phyloP scores from a whole-genome alignment of 2,888 invertebrate species.

The Drosophila fungiperda region DNA sequence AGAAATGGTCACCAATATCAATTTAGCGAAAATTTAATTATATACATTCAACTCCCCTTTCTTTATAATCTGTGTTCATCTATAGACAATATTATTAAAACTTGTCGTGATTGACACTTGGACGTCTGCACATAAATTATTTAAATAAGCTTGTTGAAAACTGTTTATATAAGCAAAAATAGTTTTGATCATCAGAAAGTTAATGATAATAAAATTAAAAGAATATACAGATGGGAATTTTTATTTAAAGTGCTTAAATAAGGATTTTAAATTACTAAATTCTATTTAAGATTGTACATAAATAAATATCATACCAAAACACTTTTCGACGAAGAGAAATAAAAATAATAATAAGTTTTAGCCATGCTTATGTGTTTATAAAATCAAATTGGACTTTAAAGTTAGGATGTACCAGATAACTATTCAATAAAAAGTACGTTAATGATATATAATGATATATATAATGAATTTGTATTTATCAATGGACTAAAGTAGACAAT shows the following conservation, averaged over 20 bases:
- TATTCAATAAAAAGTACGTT: not conserved
- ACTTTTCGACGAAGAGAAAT: not conserved
- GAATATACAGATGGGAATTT: not conserved
- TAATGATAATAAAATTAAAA: not conserved
- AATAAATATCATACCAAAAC: not conserved
- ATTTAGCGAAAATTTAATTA: conserved; percentile 28
- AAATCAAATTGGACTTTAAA: not conserved
- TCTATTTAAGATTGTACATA: not conserved
- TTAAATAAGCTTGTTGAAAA: not conserved
- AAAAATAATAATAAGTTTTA: not conserved
- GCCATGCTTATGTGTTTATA: not conserved
- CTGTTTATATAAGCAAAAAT: not conserved
- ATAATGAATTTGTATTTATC: conserved; percentile 20
- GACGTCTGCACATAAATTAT: not conserved
- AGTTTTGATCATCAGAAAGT: not conserved
- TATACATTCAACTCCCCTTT: conserved; percentile 16
- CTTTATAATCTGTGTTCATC: not conserved
- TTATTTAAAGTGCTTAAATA: not conserved
- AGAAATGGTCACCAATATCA: conserved; percentile 27
- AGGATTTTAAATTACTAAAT: not conserved
- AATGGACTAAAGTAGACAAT: conserved; percentile 31
- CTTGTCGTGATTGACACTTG: not conserved
- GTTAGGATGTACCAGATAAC: not conserved
- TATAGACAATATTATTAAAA: not conserved
- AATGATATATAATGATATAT: conserved; percentile 12